Evolutionary conservation across 23 tunicate species (phyloP), one percentile per base, ranked within the genome.

Genomic region (Oikopleura albicans): DNA sequence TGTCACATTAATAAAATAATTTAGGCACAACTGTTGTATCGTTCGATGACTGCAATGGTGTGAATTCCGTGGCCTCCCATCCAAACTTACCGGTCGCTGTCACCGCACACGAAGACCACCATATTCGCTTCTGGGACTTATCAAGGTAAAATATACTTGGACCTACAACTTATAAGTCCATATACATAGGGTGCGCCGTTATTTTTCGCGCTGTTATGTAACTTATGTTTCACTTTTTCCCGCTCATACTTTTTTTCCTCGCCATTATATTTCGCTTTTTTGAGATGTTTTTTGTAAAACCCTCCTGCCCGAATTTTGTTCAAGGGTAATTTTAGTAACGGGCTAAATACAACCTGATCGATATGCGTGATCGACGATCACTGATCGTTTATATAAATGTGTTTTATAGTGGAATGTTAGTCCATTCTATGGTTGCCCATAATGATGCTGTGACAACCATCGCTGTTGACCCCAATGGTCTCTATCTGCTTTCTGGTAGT

Each of bases 401-500:
- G n/a, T n/a, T n/a, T n/a, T n/a, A n/a, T 49, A 71, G 79, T 29
- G 79, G 79, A 22, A 16, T 71, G 2, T 71, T 75, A 41, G 86
- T 88, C 35, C 94, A 90, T 41, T 86, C 94, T 0, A 88, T 90
- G 91, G 91, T 87, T 35, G 98, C 98, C 31, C 98, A 93, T 75
- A 88, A 87, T 39, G 98, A 90, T 40, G 91, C 94, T 38, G 98
- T 93, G 33, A 88, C 94, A 12, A 85, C 91, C 76, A 76, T 93
- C 41, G 84, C 98, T 40, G 89, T 93, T 31, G 98, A 93, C 76
- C 94, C 94, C 0, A 93, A 86, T 86, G 98, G 98, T 16, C 76
- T 88, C 1, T 93, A 93, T 88, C 87, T 93, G 39, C 84, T 93
- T 16, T 90, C 98, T 38, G 98, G 98, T 86, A 90, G 98, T 92